Evolutionary conservation across 53 echinoderm and acorn worm genomes (phyloP).

Genomic region (Echinometra lucunter): DNA sequence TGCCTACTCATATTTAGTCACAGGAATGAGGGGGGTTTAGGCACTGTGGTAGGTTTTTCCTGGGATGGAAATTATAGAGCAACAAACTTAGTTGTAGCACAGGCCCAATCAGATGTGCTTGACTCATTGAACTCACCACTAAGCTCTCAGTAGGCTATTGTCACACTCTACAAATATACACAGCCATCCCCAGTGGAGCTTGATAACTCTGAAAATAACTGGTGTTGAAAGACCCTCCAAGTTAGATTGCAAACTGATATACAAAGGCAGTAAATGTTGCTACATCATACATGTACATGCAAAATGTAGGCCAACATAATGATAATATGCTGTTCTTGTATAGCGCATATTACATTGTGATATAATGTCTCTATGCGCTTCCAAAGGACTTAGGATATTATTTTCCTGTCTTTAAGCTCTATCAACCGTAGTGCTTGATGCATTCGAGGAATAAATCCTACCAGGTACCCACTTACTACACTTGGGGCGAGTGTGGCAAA

Average conservation of each 20-base stretch:
- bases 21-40: conserved; percentile 61
- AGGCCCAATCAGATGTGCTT: conserved; percentile 55
- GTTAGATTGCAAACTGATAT: conserved; percentile 12
- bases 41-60: conserved; percentile 59
- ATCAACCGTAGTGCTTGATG: no score
- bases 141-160: conserved; percentile 37
- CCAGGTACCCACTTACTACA: no score
- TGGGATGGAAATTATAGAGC: conserved; percentile 68
- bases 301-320: not conserved
- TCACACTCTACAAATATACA: conserved; percentile 40
- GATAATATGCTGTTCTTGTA: no score
- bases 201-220: conserved; percentile 50
- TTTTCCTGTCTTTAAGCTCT: no score
- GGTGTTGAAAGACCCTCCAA: not conserved
- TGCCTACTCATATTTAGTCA: conserved; percentile 73
- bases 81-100: not conserved
- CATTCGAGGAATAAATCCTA: no score
- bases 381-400: no score
- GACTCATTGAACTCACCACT: conserved; percentile 45
- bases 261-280: no score
- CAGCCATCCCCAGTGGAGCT: conserved; percentile 2
- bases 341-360: no score
- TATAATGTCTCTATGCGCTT: no score
- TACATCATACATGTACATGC: not conserved
- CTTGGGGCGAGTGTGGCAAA: no score